Evolutionary conservation across 2,888 invertebrate species (phyloP).

Genomic region (Sesia apiformis): DNA sequence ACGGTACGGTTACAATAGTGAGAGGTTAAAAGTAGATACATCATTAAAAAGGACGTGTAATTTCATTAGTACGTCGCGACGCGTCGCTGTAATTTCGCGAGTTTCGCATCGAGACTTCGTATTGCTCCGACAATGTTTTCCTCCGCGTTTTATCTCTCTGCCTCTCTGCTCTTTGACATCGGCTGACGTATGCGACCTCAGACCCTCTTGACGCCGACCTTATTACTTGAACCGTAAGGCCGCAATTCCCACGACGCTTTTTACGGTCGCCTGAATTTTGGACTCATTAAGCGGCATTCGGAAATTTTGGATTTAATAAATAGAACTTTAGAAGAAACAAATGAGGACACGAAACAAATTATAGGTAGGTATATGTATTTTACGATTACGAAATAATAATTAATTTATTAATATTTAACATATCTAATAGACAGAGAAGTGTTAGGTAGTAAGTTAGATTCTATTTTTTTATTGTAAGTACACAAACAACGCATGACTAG

Average conservation of each 20-base stretch:
- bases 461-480: no score
- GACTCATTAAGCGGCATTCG: slow-evolving; percentile 61
- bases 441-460: background rate
- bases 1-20: no score
- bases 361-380: background rate
- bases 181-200: slow-evolving; percentile 46
- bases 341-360: background rate
- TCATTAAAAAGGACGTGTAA: background rate
- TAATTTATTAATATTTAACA: background rate
- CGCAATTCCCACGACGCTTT: slow-evolving; percentile 19
- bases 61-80: no score
- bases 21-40: background rate
- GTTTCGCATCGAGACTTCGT: slow-evolving; percentile 8
- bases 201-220: slow-evolving; percentile 31
- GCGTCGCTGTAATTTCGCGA: slow-evolving; percentile 20
- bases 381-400: no score
- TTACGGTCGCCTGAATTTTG: slow-evolving; percentile 41
- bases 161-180: slow-evolving; percentile 67
- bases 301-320: slow-evolving; percentile 55
- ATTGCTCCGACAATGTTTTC: slow-evolving; percentile 43
- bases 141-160: slow-evolving; percentile 46
- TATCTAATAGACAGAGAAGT: background rate
- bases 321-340: no score
- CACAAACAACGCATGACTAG: no score
- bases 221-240: slow-evolving; percentile 28